Evolutionary conservation across 2,113 vertebrate species (phyloP).

Genomic region (Lepus timidus): DNA sequence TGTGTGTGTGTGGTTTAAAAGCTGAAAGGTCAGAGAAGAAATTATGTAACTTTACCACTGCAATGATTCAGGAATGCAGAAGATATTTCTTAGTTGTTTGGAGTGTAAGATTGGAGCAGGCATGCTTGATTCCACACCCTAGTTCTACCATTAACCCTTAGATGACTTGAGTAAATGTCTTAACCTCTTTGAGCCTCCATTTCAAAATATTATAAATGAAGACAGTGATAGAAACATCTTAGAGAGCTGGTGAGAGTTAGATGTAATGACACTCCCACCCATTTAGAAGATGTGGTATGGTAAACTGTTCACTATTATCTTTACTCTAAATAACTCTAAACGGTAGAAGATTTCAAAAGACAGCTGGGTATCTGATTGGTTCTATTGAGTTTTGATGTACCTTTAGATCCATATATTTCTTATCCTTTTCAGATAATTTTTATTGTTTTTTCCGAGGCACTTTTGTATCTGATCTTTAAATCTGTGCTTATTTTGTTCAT

Average conservation of each 20-base stretch:
- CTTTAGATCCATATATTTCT: not conserved
- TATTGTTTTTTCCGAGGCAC: not conserved
- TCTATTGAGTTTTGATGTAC: not conserved
- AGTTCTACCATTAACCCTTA: not conserved
- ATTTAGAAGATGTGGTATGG: not conserved
- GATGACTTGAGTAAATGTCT: not conserved
- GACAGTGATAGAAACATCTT: not conserved
- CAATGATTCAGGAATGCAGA: not conserved
- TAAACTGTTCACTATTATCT: not conserved
- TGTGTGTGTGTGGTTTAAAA: not conserved
- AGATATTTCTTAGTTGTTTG: not conserved
- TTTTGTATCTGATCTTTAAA: not conserved
- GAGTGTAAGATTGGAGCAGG: not conserved
- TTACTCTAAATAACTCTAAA: not conserved
- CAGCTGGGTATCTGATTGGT: not conserved
- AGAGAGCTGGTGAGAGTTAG: not conserved
- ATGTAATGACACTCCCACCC: fast-evolving
- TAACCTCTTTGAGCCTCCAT: not conserved
- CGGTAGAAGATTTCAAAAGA: not conserved
- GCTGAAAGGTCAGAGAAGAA: not conserved
- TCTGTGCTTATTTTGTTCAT: not conserved
- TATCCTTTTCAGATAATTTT: not conserved
- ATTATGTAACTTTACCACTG: not conserved
- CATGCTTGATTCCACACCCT: not conserved
- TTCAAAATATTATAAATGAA: not conserved